Percentiles rank a stretch among this genome's conserved stretches.
Conservation (phyloP, 2,113 vertebrate genomes). For the Myotis yumanensis region DNA sequence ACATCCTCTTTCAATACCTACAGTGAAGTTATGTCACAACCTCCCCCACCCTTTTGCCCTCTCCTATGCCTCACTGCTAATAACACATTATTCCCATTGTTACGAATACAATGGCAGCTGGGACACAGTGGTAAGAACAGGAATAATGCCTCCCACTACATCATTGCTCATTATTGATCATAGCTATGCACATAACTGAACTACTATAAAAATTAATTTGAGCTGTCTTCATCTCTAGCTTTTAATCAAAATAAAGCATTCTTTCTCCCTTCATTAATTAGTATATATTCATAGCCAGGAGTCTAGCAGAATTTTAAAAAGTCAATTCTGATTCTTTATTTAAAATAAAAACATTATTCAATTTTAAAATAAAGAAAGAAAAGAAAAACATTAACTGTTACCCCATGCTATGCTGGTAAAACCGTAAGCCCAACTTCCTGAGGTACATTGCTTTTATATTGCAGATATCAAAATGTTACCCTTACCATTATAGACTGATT, state of each 20-base stretch:
- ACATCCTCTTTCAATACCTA: background rate
- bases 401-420: constrained; percentile 49
- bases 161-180: background rate
- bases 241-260: constrained; percentile 57
- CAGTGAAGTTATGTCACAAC: background rate
- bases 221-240: background rate
- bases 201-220: constrained; percentile 29
- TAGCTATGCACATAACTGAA: background rate
- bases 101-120: background rate
- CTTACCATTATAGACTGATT: constrained; percentile 42
- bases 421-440: constrained; percentile 50
- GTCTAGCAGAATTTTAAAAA: background rate
- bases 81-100: background rate
- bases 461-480: constrained; percentile 57
- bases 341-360: constrained; percentile 66
- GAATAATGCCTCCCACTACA: background rate
- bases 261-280: constrained; percentile 30
- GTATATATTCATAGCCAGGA: constrained; percentile 40
- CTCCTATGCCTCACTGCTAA: background rate
- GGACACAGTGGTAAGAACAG: background rate
- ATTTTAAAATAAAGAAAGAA: background rate
- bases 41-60: background rate
- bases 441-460: constrained; percentile 51
- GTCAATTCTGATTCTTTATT: constrained; percentile 56
- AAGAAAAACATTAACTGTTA: constrained; percentile 46